These are phyloP conservation scores for Dermochelys coriacea DNA, from an alignment of 2,797 vertebrate species.

Conservation along the genomic window DNA sequence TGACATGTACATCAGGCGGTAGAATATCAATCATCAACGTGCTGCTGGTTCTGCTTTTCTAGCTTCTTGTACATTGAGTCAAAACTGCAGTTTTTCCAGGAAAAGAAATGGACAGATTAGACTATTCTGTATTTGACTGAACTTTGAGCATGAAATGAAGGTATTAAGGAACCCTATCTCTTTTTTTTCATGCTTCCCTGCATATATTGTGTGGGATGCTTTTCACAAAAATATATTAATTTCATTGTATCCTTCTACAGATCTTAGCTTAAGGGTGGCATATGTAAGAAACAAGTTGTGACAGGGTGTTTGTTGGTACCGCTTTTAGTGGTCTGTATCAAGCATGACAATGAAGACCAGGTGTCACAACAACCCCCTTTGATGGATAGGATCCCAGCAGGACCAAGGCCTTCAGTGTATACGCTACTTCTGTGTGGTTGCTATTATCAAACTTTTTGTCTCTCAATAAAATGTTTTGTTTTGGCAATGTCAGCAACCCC, in stretches of 20 bases:
- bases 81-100: accelerated
- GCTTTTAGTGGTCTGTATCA: background rate
- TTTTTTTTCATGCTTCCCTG: background rate
- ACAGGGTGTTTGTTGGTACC: background rate
- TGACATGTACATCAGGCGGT: background rate
- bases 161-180: background rate
- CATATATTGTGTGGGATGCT: background rate
- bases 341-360: background rate
- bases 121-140: accelerated
- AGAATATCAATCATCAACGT: constrained; percentile 40
- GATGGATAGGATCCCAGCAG: background rate
- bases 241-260: accelerated
- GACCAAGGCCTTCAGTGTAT: background rate
- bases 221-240: background rate
- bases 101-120: background rate
- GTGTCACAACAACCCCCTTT: background rate
- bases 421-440: background rate
- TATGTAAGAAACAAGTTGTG: background rate
- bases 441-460: background rate
- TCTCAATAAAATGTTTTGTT: background rate
- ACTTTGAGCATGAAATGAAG: background rate
- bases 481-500: no score
- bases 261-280: background rate
- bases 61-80: background rate
- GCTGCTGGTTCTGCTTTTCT: background rate